These are phyloP conservation scores for Planococcus citri DNA, from an alignment of 1,140 invertebrate species.

Conservation along the genomic window DNA sequence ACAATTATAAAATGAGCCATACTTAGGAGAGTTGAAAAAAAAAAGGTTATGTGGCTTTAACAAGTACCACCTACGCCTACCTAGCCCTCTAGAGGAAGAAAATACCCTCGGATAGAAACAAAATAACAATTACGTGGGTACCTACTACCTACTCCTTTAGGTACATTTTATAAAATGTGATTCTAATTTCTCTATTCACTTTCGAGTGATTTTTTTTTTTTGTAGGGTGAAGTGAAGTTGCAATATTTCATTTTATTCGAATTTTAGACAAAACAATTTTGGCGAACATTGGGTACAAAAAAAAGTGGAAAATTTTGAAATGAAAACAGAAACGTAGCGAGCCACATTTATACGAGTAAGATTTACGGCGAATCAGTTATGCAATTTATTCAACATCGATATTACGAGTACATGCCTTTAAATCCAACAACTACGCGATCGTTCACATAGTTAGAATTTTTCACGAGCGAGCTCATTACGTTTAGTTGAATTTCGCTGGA, in stretches of 20 bases:
- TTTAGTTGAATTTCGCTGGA: no score
- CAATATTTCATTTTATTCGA: not conserved
- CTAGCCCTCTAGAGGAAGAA: no score
- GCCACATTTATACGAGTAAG: not conserved
- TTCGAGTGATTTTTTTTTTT: not conserved
- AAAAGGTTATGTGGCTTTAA: not conserved
- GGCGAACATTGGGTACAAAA: no score
- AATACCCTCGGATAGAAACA: not conserved
- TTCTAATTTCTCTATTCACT: not conserved
- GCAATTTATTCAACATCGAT: not conserved
- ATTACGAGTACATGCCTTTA: not conserved
- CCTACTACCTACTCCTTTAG: no score
- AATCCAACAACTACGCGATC: not conserved
- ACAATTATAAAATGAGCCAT: not conserved
- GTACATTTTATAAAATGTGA: not conserved
- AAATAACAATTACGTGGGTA: slow-evolving; percentile 8
- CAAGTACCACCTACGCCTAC: no score
- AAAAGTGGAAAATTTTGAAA: not conserved
- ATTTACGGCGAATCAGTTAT: slow-evolving; percentile 3
- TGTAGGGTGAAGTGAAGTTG: not conserved
- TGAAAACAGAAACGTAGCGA: not conserved
- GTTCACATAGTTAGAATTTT: no score
- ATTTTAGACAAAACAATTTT: not conserved
- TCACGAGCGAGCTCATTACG: no score
- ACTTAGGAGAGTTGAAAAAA: not conserved